These are phyloP conservation scores for Argya squamiceps DNA, from an alignment of 2,797 vertebrate genomes.

Conservation along the genomic window DNA sequence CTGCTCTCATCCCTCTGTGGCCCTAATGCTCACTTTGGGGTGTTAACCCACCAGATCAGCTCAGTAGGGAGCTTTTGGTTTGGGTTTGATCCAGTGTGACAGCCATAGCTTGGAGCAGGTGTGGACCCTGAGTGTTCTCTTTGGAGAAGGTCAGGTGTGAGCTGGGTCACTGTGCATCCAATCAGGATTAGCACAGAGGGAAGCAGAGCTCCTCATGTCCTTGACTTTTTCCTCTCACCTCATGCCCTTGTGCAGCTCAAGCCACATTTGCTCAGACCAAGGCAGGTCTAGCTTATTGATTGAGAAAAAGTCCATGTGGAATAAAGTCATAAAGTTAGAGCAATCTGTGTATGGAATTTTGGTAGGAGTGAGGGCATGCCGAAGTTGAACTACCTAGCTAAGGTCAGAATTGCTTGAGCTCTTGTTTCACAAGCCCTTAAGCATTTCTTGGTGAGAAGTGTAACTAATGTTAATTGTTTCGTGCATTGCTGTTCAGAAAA, in stretches of 20 bases:
- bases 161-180: not conserved
- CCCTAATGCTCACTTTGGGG: not conserved
- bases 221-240: not conserved
- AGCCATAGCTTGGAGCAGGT: not conserved
- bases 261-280: not conserved
- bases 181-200: not conserved
- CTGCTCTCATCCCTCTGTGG: fast-evolving
- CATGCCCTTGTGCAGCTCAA: not conserved
- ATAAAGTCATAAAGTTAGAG: too few relatives aligned
- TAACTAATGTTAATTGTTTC: not conserved
- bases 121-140: not conserved
- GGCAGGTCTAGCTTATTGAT: not conserved
- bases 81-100: not conserved
- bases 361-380: not conserved
- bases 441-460: not conserved
- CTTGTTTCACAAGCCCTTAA: not conserved
- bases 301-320: too few relatives aligned
- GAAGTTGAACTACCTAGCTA: not conserved
- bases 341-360: not conserved
- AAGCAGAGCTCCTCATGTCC: not conserved
- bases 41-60: not conserved
- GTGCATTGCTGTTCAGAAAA: not conserved
- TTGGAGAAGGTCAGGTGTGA: not conserved
- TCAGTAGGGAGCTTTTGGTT: not conserved
- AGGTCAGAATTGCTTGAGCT: not conserved